These are phyloP conservation scores for Elgaria multicarinata DNA, from an alignment of 2,113 vertebrate species.

Conservation along the genomic window DNA sequence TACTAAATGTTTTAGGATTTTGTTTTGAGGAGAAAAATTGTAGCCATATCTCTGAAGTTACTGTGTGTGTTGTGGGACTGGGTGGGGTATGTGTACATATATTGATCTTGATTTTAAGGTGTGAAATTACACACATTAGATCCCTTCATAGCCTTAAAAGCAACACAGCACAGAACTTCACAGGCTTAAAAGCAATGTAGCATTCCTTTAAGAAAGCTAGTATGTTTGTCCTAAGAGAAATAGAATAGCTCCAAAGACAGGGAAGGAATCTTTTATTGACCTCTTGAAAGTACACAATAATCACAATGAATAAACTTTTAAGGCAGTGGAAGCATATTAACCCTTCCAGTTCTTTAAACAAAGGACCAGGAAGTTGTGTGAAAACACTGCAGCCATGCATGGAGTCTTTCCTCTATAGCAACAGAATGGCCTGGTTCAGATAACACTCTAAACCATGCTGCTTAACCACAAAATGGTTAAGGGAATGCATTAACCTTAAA, in stretches of 20 bases:
- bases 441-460: too few species aligned
- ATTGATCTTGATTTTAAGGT: constrained; percentile 26
- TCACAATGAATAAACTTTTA: background rate
- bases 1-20: background rate
- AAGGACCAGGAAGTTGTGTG: background rate
- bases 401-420: background rate
- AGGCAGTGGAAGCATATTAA: background rate
- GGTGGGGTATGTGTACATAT: background rate
- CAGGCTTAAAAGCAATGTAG: background rate
- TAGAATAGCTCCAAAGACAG: background rate
- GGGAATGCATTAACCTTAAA: too few species aligned
- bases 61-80: background rate
- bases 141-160: constrained; percentile 7
- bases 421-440: too few species aligned
- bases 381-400: background rate
- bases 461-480: too few species aligned
- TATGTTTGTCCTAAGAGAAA: background rate
- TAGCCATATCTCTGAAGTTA: background rate
- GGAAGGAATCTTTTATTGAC: background rate
- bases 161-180: background rate
- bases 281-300: background rate
- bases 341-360: background rate
- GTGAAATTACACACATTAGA: constrained; percentile 18
- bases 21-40: background rate
- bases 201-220: constrained; percentile 7